These are phyloP conservation scores for Leucozona laternaria DNA, from an alignment of 2,888 invertebrate genomes.

Conservation along the genomic window DNA sequence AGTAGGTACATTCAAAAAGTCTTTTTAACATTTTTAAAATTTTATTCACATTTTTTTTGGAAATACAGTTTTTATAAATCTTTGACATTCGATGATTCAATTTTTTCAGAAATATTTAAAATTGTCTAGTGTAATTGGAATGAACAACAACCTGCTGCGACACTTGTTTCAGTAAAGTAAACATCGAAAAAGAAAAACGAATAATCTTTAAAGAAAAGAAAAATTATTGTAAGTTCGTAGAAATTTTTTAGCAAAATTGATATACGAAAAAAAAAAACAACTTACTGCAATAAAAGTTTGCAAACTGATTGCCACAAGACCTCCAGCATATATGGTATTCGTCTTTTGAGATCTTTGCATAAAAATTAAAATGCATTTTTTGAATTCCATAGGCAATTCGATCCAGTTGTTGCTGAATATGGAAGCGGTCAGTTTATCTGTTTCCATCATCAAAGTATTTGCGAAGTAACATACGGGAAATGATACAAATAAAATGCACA, in stretches of 20 bases:
- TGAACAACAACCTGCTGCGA: not conserved
- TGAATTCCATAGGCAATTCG: conserved; percentile 31
- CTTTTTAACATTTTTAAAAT: too few relatives aligned
- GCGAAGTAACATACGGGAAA: conserved; percentile 53
- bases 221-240: too few relatives aligned
- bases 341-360: conserved; percentile 51
- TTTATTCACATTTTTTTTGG: too few relatives aligned
- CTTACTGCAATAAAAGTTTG: conserved; percentile 52
- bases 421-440: conserved; percentile 23
- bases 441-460: conserved; percentile 36
- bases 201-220: conserved; percentile 31
- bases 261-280: not conserved
- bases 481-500: not conserved
- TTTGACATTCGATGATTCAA: too few relatives aligned
- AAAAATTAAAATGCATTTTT: conserved; percentile 41
- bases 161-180: conserved; percentile 13
- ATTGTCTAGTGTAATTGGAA: not conserved
- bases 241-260: too few relatives aligned
- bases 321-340: conserved; percentile 34
- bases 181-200: conserved; percentile 53
- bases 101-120: not conserved
- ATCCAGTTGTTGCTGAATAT: conserved; percentile 56
- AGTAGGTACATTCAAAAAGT: too few relatives aligned
- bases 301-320: conserved; percentile 27
- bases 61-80: too few relatives aligned